Conservation (phyloP, 2,888 invertebrate species). For the Caenorhabditis sinica region DNA sequence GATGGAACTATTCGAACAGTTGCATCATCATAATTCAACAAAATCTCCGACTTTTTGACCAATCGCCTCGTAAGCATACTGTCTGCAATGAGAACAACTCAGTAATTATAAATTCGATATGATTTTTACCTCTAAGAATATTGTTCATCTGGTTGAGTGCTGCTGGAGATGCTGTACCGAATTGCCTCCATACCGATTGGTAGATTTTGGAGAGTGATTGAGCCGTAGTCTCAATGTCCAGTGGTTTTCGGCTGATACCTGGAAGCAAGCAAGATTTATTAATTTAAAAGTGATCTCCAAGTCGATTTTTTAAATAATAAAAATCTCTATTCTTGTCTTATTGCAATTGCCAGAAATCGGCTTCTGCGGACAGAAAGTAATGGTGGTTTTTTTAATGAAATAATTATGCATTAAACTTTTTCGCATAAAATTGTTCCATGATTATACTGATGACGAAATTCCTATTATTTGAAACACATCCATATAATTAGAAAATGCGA, state of each 20-base stretch:
- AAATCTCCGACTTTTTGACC: conserved; percentile 29
- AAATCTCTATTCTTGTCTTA: no score
- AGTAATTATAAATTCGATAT: background rate
- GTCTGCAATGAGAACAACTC: conserved; percentile 11
- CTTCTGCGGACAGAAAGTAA: no score
- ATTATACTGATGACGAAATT: no score
- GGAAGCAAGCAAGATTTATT: no score
- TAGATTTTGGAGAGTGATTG: conserved; percentile 45
- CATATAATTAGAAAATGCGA: background rate
- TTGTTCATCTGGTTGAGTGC: conserved; percentile 27
- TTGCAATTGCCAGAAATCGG: no score
- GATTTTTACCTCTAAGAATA: conserved; percentile 22
- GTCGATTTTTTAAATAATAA: no score
- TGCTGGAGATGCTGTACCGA: conserved; percentile 30
- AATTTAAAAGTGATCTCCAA: no score
- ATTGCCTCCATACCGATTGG: conserved; percentile 59
- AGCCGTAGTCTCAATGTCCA: conserved; percentile 55
- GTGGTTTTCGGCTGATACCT: conserved; percentile 48
- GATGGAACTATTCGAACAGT: conserved; percentile 47
- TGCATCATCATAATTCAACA: conserved; percentile 48
- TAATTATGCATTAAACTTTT: no score
- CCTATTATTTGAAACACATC: no score
- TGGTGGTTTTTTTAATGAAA: no score
- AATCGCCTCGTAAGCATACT: conserved; percentile 41
- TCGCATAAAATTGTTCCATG: no score